Conservation (phyloP, 2,888 invertebrate species). For the Cecidostiba fungosa region DNA sequence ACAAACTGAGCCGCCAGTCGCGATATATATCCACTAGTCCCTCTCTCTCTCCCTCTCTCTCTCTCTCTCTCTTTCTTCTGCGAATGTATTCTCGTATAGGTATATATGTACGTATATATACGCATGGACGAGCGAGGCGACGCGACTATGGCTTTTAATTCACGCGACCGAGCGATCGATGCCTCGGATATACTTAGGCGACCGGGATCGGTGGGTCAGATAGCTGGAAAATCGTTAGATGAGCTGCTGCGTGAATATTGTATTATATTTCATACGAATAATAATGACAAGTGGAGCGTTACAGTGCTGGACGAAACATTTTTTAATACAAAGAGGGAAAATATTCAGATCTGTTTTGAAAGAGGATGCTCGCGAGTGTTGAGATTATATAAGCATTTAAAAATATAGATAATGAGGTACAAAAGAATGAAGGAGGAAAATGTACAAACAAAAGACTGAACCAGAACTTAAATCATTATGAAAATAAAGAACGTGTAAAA, state of each 20-base stretch:
- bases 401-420: too few species aligned
- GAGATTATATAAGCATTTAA: too few species aligned
- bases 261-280: neutral
- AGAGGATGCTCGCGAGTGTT: too few species aligned
- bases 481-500: too few species aligned
- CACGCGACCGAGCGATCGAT: neutral
- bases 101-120: neutral
- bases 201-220: neutral
- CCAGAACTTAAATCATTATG: too few species aligned
- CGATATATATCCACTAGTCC: neutral
- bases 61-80: neutral
- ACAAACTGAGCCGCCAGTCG: conserved; percentile 62
- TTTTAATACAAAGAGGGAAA: too few species aligned
- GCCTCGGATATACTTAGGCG: neutral
- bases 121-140: neutral
- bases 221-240: neutral
- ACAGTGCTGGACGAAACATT: too few species aligned
- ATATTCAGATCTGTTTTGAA: too few species aligned
- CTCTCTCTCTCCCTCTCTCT: neutral
- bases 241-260: neutral
- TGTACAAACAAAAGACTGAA: too few species aligned
- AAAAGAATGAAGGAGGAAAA: too few species aligned
- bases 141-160: neutral
- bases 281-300: neutral
- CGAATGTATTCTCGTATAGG: neutral